These are phyloP conservation scores for Hydropsyche betteni DNA, from an alignment of 2,888 invertebrate genomes.

Conservation along the genomic window DNA sequence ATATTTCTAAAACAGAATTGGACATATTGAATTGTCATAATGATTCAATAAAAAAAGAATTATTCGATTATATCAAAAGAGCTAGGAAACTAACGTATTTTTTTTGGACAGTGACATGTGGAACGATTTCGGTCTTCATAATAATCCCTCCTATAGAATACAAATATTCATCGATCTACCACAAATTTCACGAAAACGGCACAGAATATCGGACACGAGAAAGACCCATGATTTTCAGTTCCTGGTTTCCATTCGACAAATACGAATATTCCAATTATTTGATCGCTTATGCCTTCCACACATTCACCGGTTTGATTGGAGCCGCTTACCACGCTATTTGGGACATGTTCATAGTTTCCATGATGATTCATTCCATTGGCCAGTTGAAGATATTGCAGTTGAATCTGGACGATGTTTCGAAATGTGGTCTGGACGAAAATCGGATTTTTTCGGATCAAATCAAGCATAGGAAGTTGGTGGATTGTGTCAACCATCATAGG, in stretches of 20 bases:
- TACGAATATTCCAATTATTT: slow-evolving; percentile 33
- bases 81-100: not conserved
- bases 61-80: not conserved
- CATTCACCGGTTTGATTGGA: slow-evolving; percentile 58
- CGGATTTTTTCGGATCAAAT: not conserved
- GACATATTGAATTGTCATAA: not conserved
- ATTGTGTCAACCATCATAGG: slow-evolving; percentile 18
- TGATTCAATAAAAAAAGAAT: not conserved
- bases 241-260: slow-evolving; percentile 46
- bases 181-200: slow-evolving; percentile 20
- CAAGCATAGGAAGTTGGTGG: not conserved
- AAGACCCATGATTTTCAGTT: slow-evolving; percentile 35
- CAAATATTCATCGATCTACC: slow-evolving; percentile 29
- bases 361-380: slow-evolving; percentile 61
- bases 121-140: not conserved
- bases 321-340: slow-evolving; percentile 60
- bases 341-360: slow-evolving; percentile 59
- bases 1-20: slow-evolving; percentile 41
- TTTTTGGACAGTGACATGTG: not conserved
- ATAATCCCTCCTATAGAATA: slow-evolving; percentile 12
- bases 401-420: not conserved
- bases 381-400: slow-evolving; percentile 58
- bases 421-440: not conserved
- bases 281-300: slow-evolving; percentile 54
- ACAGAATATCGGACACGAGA: slow-evolving; percentile 23